phyloP scores from a whole-genome alignment of 2,888 invertebrate genomes.

The Drosophila paramelanica region DNA sequence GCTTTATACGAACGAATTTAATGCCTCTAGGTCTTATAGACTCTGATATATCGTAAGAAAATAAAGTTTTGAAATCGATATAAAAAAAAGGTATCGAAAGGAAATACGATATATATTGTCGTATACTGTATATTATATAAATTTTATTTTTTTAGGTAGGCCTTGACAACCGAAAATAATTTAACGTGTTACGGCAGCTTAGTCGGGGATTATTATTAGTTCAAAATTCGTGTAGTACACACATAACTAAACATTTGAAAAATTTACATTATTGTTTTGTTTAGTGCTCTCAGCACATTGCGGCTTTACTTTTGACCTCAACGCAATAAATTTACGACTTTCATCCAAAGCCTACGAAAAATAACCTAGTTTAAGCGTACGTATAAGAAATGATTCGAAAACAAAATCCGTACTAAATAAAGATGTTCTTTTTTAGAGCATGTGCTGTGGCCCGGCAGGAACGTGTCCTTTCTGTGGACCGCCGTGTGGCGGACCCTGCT shows the following conservation, averaged over 20 bases:
- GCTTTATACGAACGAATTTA: too few relatives aligned
- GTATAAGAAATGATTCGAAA: background rate
- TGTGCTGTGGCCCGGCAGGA: slow-evolving; percentile 63
- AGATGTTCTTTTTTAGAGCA: slow-evolving; percentile 22
- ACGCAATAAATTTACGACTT: background rate
- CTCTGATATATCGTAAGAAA: too few relatives aligned
- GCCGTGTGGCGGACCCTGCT: slow-evolving; percentile 48
- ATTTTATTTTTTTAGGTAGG: slow-evolving; percentile 16
- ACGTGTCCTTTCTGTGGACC: slow-evolving; percentile 62
- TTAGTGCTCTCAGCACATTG: slow-evolving; percentile 20
- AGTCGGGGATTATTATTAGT: slow-evolving; percentile 10
- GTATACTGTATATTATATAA: too few relatives aligned
- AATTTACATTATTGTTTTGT: slow-evolving; percentile 53
- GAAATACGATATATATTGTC: too few relatives aligned
- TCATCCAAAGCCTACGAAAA: background rate
- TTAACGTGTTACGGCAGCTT: background rate
- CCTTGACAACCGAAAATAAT: background rate
- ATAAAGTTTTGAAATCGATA: too few relatives aligned
- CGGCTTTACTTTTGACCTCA: background rate
- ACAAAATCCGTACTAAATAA: background rate
- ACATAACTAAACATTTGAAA: slow-evolving; percentile 18
- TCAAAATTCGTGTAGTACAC: slow-evolving; percentile 42
- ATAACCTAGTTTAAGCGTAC: background rate
- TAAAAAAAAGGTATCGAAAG: too few relatives aligned
- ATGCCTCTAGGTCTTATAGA: too few relatives aligned